Percentiles rank a stretch among this genome's conserved stretches.
Evolutionary conservation across 1,140 invertebrate species (phyloP).

Genomic region (Teleogryllus occipitalis): DNA sequence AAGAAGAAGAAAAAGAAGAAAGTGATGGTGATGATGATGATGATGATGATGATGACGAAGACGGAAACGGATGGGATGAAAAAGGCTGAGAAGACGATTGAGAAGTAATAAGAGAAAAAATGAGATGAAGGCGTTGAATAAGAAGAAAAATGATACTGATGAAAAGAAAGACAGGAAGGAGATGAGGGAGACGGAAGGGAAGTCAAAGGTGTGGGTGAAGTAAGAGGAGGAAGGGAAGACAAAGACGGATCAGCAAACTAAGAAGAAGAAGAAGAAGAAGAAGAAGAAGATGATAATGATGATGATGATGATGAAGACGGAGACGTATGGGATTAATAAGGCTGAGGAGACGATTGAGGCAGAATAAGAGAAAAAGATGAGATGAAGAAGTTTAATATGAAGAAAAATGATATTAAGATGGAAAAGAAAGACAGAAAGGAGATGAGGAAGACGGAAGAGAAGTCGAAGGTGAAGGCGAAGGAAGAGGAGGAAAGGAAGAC

Average conservation of each 20-base stretch:
- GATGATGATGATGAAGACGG: not conserved
- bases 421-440: not conserved
- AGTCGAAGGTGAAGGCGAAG: not conserved
- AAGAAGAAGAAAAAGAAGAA: not conserved
- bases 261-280: not conserved
- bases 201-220: too few species aligned
- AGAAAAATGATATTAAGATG: not conserved
- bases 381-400: not conserved
- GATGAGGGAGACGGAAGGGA: not conserved
- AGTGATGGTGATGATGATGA: not conserved
- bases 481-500: not conserved
- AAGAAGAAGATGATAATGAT: not conserved
- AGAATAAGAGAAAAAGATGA: not conserved
- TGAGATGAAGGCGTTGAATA: not conserved
- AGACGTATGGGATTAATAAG: not conserved
- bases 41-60: not conserved
- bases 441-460: not conserved
- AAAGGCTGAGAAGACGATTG: not conserved
- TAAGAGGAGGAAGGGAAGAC: not conserved
- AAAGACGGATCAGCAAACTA: not conserved
- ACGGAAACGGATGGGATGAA: not conserved
- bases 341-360: not conserved
- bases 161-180: not conserved
- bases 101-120: not conserved
- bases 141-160: not conserved